Evolutionary conservation across 1,140 invertebrate genomes (phyloP).

Genomic region (Achatina immaculata): DNA sequence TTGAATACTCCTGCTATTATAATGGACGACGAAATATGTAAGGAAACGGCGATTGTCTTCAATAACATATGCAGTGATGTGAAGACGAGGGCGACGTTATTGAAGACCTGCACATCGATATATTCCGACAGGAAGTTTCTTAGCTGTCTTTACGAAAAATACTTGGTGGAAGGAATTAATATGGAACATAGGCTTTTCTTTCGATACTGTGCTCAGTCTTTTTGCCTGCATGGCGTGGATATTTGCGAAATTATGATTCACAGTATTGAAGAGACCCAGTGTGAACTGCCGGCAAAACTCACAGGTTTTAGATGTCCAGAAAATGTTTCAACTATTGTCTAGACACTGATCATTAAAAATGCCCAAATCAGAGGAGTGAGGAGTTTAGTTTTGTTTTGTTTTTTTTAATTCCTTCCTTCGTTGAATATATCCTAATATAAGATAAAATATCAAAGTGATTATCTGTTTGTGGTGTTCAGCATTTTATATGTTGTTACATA

Average conservation of each 20-base stretch:
- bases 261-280: not conserved
- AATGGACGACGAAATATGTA: not conserved
- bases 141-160: not conserved
- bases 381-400: too few species aligned
- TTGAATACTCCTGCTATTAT: not conserved
- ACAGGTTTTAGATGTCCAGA: not conserved
- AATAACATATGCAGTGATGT: not conserved
- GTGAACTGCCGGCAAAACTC: too few species aligned
- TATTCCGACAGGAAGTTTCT: not conserved
- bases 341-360: too few species aligned
- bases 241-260: not conserved
- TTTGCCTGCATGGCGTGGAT: not conserved
- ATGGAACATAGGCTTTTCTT: not conserved
- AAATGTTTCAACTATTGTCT: too few species aligned
- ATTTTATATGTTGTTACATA: too few species aligned
- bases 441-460: too few species aligned
- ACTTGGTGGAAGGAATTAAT: not conserved
- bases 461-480: too few species aligned
- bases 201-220: not conserved
- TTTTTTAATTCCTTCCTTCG: too few species aligned
- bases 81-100: not conserved
- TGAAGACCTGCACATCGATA: not conserved
- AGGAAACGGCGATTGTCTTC: not conserved
- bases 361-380: too few species aligned
- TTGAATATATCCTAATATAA: too few species aligned